These are phyloP conservation scores for Rhopalosiphum maidis DNA, from an alignment of 1,140 invertebrate genomes.

Conservation along the genomic window DNA sequence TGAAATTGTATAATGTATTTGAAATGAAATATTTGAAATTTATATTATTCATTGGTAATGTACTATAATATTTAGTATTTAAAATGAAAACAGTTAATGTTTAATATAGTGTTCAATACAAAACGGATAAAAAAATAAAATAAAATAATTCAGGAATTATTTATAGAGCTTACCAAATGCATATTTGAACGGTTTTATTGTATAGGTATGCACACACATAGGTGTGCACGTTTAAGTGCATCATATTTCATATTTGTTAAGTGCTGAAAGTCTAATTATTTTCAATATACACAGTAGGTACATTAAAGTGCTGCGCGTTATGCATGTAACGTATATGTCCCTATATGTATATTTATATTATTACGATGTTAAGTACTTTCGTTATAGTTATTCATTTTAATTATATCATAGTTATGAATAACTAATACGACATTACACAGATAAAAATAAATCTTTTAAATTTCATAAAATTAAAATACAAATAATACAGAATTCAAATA, in stretches of 20 bases:
- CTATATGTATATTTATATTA: not conserved
- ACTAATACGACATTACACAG: not conserved
- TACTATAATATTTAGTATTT: not conserved
- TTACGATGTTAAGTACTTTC: not conserved
- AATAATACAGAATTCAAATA: not conserved
- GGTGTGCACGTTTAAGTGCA: not conserved
- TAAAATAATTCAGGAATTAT: not conserved
- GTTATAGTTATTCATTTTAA: not conserved
- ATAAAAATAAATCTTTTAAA: not conserved
- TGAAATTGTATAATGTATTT: not conserved
- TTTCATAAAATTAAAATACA: not conserved
- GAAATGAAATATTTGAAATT: not conserved
- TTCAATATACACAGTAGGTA: not conserved
- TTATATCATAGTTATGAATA: not conserved
- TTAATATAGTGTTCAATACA: not conserved
- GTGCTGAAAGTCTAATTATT: not conserved
- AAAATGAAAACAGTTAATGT: not conserved
- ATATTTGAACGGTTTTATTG: not conserved
- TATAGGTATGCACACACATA: not conserved
- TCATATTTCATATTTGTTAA: not conserved
- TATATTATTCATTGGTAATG: not conserved
- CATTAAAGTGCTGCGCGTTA: not conserved
- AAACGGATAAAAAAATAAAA: not conserved
- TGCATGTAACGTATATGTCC: not conserved
- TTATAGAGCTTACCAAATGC: not conserved